Evolutionary conservation across 1,140 invertebrate genomes (phyloP), one percentile per base, ranked within the genome.

Genomic region (Papilio helenus): DNA sequence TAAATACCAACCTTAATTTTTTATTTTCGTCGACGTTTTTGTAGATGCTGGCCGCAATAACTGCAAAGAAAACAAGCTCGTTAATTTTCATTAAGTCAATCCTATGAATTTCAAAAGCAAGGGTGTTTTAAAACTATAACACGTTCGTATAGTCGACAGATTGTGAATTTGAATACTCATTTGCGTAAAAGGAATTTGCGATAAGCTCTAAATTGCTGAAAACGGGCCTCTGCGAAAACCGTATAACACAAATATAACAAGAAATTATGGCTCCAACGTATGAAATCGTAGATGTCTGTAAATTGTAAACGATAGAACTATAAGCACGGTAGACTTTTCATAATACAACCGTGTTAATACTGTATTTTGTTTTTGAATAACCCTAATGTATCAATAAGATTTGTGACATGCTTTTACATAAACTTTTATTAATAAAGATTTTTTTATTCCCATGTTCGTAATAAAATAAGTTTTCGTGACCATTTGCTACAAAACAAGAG

Each of bases 1-100:
- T 68, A 29, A 29, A 55, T 68, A 87, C 89, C 89, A 79, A 92
- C 91, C 89, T 92, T 87, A 91, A 92, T 88, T 90, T 80, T 83
- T 88, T 83, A 86, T 79, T 85, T 84, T 87, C 39, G 83, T 83
- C 65, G 79, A 65, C 73, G 80, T 55, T 55, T 55, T 55, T 55
- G 51, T 79, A 55, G 80, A 18, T 46, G 76, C 79, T 68, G 46
- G 78, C 78, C 72, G 83, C 61, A 72, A 72, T 74, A 89, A 86
- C 90, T 92, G 89, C 26, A 65, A 91, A 92, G 51, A 80, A 78
- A 86, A 83, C 80, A 79, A 55, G 61, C 80, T 71, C 68, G 46
- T 65, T 79, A 72, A 77, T 81, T 55, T 29, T 23, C 34, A 73
- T 68, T 79, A 71, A 79, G 10, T 20, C n/a, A 58, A 20, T 72